Conservation (phyloP, 2,113 vertebrate genomes). For the Embiotoca jacksoni region DNA sequence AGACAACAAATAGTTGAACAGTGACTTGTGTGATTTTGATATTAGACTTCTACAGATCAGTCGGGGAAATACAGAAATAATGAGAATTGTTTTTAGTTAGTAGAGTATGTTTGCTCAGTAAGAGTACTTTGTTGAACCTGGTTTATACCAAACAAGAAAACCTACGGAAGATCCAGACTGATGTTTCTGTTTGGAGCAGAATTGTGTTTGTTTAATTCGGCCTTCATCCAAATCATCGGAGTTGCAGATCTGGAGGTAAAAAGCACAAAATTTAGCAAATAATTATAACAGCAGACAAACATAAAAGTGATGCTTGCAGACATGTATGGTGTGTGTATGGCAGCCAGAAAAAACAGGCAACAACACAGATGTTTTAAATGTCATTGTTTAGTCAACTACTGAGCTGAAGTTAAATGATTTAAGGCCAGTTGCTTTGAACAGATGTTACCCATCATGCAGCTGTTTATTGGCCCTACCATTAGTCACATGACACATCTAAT, state of each 20-base stretch:
- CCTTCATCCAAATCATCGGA: conserved; percentile 68
- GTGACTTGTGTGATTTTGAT: background rate
- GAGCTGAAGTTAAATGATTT: background rate
- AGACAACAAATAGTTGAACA: background rate
- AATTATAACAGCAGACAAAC: too few relatives aligned
- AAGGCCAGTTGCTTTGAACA: background rate
- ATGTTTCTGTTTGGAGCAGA: conserved; percentile 81
- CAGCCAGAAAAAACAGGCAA: too few relatives aligned
- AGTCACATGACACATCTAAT: too few relatives aligned
- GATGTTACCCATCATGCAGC: background rate
- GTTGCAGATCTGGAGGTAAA: conserved; percentile 84
- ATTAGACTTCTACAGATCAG: too few relatives aligned
- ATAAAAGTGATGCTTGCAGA: too few relatives aligned
- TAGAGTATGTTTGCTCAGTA: background rate
- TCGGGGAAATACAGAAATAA: too few relatives aligned
- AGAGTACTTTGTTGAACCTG: background rate
- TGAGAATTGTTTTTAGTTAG: too few relatives aligned
- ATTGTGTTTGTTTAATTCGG: conserved; percentile 74
- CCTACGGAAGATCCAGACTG: conserved; percentile 82
- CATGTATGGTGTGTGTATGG: too few relatives aligned
- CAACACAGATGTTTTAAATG: too few relatives aligned
- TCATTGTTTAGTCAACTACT: too few relatives aligned
- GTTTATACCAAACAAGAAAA: background rate
- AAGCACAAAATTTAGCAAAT: background rate
- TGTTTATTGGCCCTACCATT: too few relatives aligned